Evolutionary conservation across 2,113 vertebrate species (phyloP), one percentile per base, ranked within the genome.

Genomic region (Chloropsis hardwickii): DNA sequence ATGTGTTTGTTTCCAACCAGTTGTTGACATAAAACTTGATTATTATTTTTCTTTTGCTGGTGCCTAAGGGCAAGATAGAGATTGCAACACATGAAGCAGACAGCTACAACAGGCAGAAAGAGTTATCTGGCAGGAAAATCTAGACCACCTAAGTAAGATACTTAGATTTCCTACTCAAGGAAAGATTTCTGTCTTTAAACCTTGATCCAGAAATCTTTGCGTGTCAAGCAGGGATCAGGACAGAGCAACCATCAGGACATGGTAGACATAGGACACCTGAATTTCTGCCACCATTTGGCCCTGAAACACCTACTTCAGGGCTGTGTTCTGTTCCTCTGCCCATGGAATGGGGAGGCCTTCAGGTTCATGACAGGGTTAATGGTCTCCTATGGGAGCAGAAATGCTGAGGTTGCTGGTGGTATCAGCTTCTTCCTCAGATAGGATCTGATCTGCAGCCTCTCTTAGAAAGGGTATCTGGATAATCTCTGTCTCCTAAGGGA

Each of bases 101-200:
- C 58, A 85, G 53, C 61, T 94, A 37, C 50, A 96, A 57, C 13
- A 88, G 50, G 10, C 71, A 93, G 54, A 88, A 87, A 76, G 47
- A 74, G 6, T 11, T 69, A 87, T 79, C 53, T 81, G 48, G 6
- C 39, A 90, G 62, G 25, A 94, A 94, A 80, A 62, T 86, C 56
- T 88, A 80, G 88, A 92, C 92, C 90, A 94, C 92, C 85, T 93
- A 92, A 60, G 73, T 33, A 51, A 92, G 50, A 24, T 62, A 62
- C 27, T 81, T 66, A 14, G 19, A 48, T 48, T 87, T 88, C 40
- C 48, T 53, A 37, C 28, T 90, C 33, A 64, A 37, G 27, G 15
- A 70, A 44, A 86, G 11, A 72, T 27, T 91, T 76, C 37, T 90
- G 15, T 58, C 48, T 93, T 87, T 48, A 85, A 64, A 60, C 25